Percentiles rank a stretch among this genome's conserved stretches.
Conservation (phyloP, 2,888 invertebrate species). For the Nephrocerus scutellatus region DNA sequence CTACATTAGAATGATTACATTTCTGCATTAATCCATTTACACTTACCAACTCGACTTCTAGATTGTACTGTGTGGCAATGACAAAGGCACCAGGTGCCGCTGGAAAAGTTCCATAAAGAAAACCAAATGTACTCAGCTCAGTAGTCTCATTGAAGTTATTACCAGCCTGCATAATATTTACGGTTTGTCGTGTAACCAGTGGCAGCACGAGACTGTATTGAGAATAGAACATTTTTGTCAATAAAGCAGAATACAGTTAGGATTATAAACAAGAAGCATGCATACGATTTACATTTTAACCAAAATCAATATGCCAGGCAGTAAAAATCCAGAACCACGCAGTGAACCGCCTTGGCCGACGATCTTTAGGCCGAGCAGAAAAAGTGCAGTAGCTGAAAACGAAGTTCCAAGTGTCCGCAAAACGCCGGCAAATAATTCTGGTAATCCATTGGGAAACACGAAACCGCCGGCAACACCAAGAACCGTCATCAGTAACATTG, state of each 20-base stretch:
- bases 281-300: conserved; percentile 84
- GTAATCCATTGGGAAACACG: conserved; percentile 69
- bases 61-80: conserved; percentile 78
- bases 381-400: conserved; percentile 86
- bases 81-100: conserved; percentile 95
- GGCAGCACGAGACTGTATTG: conserved; percentile 67
- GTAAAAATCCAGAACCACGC: conserved; percentile 68
- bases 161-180: conserved; percentile 67
- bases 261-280: conserved; percentile 12
- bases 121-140: conserved; percentile 85
- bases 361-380: conserved; percentile 84
- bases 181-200: conserved; percentile 76
- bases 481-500: conserved; percentile 87
- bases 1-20: no score
- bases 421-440: conserved; percentile 65
- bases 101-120: conserved; percentile 92
- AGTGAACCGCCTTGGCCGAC: conserved; percentile 80
- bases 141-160: conserved; percentile 65
- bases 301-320: conserved; percentile 80
- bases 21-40: conserved; percentile 1
- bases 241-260: neutral
- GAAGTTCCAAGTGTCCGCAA: conserved; percentile 77
- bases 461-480: conserved; percentile 82
- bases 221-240: conserved; percentile 5
- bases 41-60: conserved; percentile 78